These are phyloP conservation scores for Heliconius erato DNA, from an alignment of 2,888 invertebrate species.

Conservation along the genomic window DNA sequence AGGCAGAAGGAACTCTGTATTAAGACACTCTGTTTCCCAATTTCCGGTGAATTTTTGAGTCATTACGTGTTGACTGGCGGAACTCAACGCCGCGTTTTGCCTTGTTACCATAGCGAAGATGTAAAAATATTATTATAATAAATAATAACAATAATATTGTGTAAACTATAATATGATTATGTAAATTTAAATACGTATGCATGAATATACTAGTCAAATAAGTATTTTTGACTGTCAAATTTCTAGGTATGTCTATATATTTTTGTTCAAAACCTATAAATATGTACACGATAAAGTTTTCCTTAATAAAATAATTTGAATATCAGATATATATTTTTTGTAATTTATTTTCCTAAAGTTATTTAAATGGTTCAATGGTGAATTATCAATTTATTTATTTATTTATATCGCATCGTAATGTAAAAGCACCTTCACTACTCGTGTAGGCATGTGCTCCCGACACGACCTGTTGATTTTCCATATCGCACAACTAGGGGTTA, in stretches of 20 bases:
- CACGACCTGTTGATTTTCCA: conserved; percentile 79
- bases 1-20: not conserved
- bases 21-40: not conserved
- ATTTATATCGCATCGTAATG: conserved; percentile 53
- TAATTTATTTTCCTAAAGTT: not conserved
- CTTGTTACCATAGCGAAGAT: not conserved
- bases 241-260: not conserved
- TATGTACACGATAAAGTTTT: not conserved
- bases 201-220: not conserved
- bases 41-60: not conserved
- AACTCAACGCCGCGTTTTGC: not conserved
- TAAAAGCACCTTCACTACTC: conserved; percentile 58
- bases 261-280: not conserved
- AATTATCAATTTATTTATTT: conserved; percentile 4
- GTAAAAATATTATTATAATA: not conserved
- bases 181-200: too few relatives aligned
- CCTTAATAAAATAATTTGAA: not conserved
- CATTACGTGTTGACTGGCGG: not conserved
- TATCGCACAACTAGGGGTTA: conserved; percentile 64
- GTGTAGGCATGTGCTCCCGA: conserved; percentile 62
- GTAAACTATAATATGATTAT: too few relatives aligned
- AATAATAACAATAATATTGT: too few relatives aligned
- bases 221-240: not conserved
- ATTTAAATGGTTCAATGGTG: not conserved
- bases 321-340: not conserved